These are phyloP conservation scores for Taenaris catops DNA, from an alignment of 2,888 invertebrate genomes.

Conservation along the genomic window DNA sequence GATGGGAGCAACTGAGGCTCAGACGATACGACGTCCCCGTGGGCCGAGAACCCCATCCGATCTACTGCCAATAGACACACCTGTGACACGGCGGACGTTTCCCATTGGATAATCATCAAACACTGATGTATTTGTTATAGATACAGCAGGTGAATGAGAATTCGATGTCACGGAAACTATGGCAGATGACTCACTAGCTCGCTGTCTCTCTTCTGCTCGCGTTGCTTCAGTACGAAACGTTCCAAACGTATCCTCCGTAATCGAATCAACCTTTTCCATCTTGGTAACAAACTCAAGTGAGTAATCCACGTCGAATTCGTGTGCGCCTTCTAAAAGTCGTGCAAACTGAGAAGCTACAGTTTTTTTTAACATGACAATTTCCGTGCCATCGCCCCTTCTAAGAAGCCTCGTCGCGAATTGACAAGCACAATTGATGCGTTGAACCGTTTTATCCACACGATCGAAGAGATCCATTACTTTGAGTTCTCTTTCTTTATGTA, in stretches of 20 bases:
- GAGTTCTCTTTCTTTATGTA: slow-evolving; percentile 92
- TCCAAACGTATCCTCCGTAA: slow-evolving; percentile 86
- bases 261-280: slow-evolving; percentile 86
- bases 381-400: slow-evolving; percentile 91
- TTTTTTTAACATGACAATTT: slow-evolving; percentile 91
- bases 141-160: slow-evolving; percentile 68
- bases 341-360: slow-evolving; percentile 88
- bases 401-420: slow-evolving; percentile 90
- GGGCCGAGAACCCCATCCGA: slow-evolving; percentile 37
- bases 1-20: no score
- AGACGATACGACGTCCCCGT: no score
- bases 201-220: slow-evolving; percentile 76
- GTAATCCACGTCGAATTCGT: slow-evolving; percentile 89
- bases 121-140: slow-evolving; percentile 84
- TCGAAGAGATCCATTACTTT: slow-evolving; percentile 94
- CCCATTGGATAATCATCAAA: slow-evolving; percentile 85
- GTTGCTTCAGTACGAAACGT: slow-evolving; percentile 84
- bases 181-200: slow-evolving; percentile 65
- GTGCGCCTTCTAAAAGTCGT: slow-evolving; percentile 88
- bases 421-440: slow-evolving; percentile 92
- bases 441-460: slow-evolving; percentile 90
- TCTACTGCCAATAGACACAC: slow-evolving; percentile 30
- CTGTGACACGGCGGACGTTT: slow-evolving; percentile 70
- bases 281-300: slow-evolving; percentile 91
- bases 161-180: slow-evolving; percentile 61